Base-by-base conservation (phyloP, 37 sponge, comb jelly and placozoan genomes). In the Spongilla lacustris region DNA sequence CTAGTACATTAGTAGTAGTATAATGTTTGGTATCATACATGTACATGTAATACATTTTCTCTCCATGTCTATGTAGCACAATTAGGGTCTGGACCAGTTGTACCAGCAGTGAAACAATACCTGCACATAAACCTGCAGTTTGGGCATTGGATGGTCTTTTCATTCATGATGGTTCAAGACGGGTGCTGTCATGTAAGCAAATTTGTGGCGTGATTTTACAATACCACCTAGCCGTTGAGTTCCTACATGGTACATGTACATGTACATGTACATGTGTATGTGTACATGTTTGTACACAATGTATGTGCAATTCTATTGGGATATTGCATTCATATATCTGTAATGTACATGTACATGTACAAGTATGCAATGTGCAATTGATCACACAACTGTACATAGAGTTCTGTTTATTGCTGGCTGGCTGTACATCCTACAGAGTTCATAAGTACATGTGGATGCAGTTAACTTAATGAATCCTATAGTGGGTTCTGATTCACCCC, bases 101-200 rank as follows among this genome's bases (percentile, higher is more conserved):
- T 5, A 4, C 37, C 0, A 29, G 81, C 8, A 31, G 67, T 86
- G 80, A 68, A 38, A 68, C 69, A 24, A 71, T 87, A 13, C 34
- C 71, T 26, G 83, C 88, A n/a, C 92, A 91, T 34, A 73, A 79
- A 29, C 92, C 92, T 19, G 92, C 92, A 31, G 92, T 87, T 48
- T 91, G 88, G 88, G 30, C 75, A 11, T 27, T 91, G 2, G 86
- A 84, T 37, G 84, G 88, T 14, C 81, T 91, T 27, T 76, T 77
- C 50, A 71, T 74, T 19, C 37, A 74, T 74, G 92, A 91, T 82
- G 82, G 83, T 27, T 82, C 78, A 71, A 67, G 71, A 23, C 46
- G 91, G 24, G 71, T 82, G 25, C 74, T 91, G 8, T 78, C 91
- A 83, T 82, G 91, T 85, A 66, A 78, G 49, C 21, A 58, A 10